These are phyloP conservation scores for Rhinoraja longicauda DNA, from an alignment of 2,797 vertebrate species.

Conservation along the genomic window DNA sequence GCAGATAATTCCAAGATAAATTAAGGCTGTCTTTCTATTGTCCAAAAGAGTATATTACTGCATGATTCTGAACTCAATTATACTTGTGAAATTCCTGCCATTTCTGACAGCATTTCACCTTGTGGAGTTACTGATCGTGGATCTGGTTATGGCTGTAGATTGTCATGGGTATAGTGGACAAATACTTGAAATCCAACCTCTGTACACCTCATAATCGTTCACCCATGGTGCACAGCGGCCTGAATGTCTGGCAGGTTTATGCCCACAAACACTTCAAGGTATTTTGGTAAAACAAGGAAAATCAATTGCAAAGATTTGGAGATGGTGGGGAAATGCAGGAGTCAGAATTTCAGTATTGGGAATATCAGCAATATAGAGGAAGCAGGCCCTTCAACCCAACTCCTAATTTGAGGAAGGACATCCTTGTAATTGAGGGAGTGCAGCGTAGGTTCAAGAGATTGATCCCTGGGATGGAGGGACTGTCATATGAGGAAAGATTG, in stretches of 20 bases:
- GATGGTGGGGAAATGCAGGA: not conserved
- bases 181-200: not conserved
- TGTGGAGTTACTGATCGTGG: not conserved
- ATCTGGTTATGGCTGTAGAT: not conserved
- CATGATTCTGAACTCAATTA: not conserved
- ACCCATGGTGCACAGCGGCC: not conserved
- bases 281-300: not conserved
- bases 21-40: not conserved
- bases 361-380: not conserved
- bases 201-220: not conserved
- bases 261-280: not conserved
- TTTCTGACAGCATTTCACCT: not conserved
- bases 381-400: too few relatives aligned
- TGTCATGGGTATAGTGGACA: not conserved
- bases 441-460: too few relatives aligned
- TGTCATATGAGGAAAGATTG: too few relatives aligned
- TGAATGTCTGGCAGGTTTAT: not conserved
- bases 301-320: not conserved
- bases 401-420: too few relatives aligned
- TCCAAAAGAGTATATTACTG: not conserved
- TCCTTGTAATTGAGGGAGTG: too few relatives aligned
- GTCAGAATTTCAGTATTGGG: not conserved
- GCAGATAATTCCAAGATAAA: too few relatives aligned
- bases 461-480: too few relatives aligned
- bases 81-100: not conserved